Conservation (phyloP, 2,797 vertebrate species). For the Neoniphon sammara region DNA sequence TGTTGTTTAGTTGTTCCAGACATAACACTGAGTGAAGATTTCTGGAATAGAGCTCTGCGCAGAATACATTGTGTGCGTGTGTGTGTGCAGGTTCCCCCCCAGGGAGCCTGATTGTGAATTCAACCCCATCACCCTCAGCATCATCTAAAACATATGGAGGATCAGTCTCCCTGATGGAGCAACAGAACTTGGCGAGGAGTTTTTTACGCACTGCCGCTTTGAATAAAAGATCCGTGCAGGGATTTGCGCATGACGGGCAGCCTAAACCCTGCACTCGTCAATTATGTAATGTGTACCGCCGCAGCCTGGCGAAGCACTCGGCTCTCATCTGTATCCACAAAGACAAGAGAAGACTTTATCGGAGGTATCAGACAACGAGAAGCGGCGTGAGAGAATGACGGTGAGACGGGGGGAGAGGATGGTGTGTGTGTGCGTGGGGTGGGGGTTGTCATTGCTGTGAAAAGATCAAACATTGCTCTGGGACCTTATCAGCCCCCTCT, state of each 20-base stretch:
- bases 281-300: conserved; percentile 64
- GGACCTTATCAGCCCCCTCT: conserved; percentile 42
- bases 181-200: conserved; percentile 37
- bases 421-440: neutral
- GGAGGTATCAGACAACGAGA: conserved; percentile 49
- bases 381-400: neutral
- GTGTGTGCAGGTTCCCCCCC: neutral
- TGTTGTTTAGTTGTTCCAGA: no score
- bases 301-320: conserved; percentile 32
- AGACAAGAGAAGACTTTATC: conserved; percentile 60
- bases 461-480: conserved; percentile 55
- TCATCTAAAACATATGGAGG: conserved; percentile 38
- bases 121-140: conserved; percentile 32
- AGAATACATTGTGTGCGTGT: neutral
- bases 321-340: conserved; percentile 40
- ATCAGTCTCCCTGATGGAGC: conserved; percentile 54
- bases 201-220: conserved; percentile 53
- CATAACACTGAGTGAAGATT: neutral
- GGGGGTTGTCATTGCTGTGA: conserved; percentile 32
- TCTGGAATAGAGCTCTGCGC: neutral
- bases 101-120: conserved; percentile 46
- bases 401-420: neutral
- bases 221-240: conserved; percentile 62
- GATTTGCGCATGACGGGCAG: conserved; percentile 51
- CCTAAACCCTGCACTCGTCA: conserved; percentile 51